Conservation (phyloP, 92 coral and sea anemone species). For the Chrysogorgia sp. region DNA sequence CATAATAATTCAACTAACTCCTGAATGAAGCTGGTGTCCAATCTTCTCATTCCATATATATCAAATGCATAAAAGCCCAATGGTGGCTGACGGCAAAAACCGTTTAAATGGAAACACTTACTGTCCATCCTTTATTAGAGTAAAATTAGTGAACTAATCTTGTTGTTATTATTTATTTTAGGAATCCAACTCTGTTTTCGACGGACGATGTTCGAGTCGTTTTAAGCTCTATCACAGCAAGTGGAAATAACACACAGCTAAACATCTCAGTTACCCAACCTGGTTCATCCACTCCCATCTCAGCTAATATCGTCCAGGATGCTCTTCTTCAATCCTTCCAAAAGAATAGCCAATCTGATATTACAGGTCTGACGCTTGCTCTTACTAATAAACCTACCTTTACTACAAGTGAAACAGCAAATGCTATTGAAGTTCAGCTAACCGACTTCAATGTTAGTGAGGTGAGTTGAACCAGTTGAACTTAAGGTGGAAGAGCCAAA, state of each 20-base stretch:
- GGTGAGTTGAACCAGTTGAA: too few species aligned
- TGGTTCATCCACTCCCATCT: neutral
- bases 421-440: neutral
- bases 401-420: neutral
- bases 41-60: too few species aligned
- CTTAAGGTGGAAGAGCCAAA: too few species aligned
- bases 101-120: too few species aligned
- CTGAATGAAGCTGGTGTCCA: too few species aligned
- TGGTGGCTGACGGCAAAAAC: too few species aligned
- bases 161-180: too few species aligned
- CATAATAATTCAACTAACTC: too few species aligned
- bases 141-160: neutral
- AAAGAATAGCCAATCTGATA: neutral
- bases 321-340: conserved; percentile 8
- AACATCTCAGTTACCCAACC: conserved; percentile 5
- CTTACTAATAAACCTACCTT: neutral
- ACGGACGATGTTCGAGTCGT: conserved; percentile 9
- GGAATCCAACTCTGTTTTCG: neutral
- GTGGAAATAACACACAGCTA: neutral
- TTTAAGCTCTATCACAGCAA: neutral
- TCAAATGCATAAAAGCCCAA: too few species aligned
- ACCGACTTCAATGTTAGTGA: neutral
- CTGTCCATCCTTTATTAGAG: too few species aligned
- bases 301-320: conserved; percentile 11
- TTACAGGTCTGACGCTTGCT: conserved; percentile 5